A percentile compares a stretch with the other conserved stretches of the same genome.
phyloP scores from a whole-genome alignment of 1,140 invertebrate species.

The Idris sp. region DNA sequence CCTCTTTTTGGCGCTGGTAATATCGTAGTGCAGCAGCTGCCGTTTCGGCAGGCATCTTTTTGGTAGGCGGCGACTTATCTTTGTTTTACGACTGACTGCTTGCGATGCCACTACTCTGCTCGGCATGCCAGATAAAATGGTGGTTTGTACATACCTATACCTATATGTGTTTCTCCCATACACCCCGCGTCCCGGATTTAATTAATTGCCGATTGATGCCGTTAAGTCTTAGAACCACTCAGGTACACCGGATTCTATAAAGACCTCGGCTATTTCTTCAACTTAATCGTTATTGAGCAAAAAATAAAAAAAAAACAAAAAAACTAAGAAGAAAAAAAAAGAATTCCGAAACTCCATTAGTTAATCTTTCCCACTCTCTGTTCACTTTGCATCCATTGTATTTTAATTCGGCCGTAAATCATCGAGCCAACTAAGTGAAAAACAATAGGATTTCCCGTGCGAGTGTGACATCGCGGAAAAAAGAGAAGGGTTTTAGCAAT shows the following conservation, averaged over 20 bases:
- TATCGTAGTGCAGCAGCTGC: constrained; percentile 63
- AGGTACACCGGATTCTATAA: constrained; percentile 13
- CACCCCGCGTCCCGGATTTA: constrained; percentile 37
- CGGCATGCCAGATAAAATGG: constrained; percentile 64
- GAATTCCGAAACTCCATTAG: constrained; percentile 35
- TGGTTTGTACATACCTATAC: no score
- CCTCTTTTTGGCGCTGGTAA: constrained; percentile 59
- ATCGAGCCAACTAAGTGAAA: constrained; percentile 9
- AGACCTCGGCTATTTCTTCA: constrained; percentile 3
- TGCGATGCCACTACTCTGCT: constrained; percentile 45
- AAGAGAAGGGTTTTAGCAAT: no score
- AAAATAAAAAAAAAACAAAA: no score
- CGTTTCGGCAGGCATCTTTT: constrained; percentile 65
- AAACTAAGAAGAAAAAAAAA: no score
- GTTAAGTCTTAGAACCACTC: constrained; percentile 33
- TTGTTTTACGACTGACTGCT: constrained; percentile 66
- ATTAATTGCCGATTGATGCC: constrained; percentile 60
- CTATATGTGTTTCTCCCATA: no score
- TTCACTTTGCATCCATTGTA: no score
- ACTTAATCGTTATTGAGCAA: constrained; percentile 13
- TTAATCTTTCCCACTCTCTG: no score
- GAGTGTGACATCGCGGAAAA: no score
- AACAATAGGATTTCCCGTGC: constrained; percentile 39
- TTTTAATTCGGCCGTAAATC: constrained; percentile 36
- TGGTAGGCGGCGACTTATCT: constrained; percentile 67